Evolutionary conservation across 2,113 vertebrate species (phyloP), one percentile per base, ranked within the genome.

Genomic region (Xenopus borealis): DNA sequence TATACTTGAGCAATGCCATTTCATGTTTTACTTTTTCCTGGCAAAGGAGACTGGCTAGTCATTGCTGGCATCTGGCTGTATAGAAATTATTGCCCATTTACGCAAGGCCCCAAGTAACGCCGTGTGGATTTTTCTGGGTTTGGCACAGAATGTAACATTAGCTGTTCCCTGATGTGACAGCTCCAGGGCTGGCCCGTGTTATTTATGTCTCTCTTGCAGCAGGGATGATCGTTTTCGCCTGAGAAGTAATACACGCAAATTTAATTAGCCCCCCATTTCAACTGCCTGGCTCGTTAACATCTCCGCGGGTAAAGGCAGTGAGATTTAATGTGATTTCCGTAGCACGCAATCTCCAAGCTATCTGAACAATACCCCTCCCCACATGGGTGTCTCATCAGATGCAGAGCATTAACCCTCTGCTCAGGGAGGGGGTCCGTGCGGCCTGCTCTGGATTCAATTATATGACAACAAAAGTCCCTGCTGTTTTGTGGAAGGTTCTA

Each of bases 121-220:
- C 69, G 30, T 46, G 62, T 10, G 61, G 67, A 77, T 70, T 59
- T 77, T 67, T 77, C 66, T 40, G 52, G 67, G 66, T 70, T 68
- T 77, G 74, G 74, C 74, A 58, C 66, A 62, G 73, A 58, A 70
- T 77, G 66, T 70, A 67, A 77, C 67, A 77, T 77, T 77, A 77
- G 66, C 74, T 77, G 74, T 70, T 77, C 67, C 74, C 74, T 70
- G 74, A 70, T 70, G 74, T 64, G 67, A 77, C 66, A 70, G 74
- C 74, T 77, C 66, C 66, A 64, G 74, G 66, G 74, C 74, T 77
- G 74, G 74, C 74, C 74, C 50, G 58, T 47, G 59, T 77, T 70
- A 77, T 77, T 77, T 77, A 77, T 77, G 74, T 64, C 74, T 77
- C 74, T 77, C 64, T 69, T 77, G 67, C 74, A 77, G 74, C 74